These are phyloP conservation scores for Pavo muticus DNA, from an alignment of 2,113 vertebrate genomes.

Conservation along the genomic window DNA sequence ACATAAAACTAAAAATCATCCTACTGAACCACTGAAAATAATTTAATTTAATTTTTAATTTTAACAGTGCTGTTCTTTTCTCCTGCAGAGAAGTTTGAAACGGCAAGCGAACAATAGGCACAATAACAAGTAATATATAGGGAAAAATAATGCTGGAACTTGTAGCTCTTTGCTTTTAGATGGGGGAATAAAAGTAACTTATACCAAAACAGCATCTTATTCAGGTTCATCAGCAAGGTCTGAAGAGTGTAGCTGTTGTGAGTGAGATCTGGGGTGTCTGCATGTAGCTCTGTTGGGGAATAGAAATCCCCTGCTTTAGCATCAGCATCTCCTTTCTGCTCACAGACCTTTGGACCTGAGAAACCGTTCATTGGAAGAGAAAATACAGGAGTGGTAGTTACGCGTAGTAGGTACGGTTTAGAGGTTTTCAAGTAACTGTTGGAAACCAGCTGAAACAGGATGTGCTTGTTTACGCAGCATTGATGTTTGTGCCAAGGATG, in stretches of 20 bases:
- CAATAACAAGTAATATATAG: not conserved
- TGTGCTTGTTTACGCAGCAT: constrained; percentile 3
- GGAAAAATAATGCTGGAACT: not conserved
- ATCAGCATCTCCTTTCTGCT: not conserved
- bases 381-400: not conserved
- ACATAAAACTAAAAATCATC: not conserved
- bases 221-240: not conserved
- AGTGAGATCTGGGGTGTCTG: not conserved
- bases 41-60: not conserved
- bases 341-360: not conserved
- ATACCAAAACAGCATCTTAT: not conserved
- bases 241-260: not conserved
- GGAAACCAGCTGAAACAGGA: constrained; percentile 19
- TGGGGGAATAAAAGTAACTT: not conserved
- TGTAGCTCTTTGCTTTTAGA: not conserved
- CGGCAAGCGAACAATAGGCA: not conserved
- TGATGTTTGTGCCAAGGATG: not conserved
- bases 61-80: not conserved
- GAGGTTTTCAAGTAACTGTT: not conserved
- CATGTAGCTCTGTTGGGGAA: not conserved
- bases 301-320: not conserved
- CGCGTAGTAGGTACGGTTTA: not conserved
- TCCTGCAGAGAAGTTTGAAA: not conserved
- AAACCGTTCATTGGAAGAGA: not conserved
- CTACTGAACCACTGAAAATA: not conserved